Evolutionary conservation across 2,888 invertebrate genomes (phyloP).

Genomic region (Aporophyla nigra): DNA sequence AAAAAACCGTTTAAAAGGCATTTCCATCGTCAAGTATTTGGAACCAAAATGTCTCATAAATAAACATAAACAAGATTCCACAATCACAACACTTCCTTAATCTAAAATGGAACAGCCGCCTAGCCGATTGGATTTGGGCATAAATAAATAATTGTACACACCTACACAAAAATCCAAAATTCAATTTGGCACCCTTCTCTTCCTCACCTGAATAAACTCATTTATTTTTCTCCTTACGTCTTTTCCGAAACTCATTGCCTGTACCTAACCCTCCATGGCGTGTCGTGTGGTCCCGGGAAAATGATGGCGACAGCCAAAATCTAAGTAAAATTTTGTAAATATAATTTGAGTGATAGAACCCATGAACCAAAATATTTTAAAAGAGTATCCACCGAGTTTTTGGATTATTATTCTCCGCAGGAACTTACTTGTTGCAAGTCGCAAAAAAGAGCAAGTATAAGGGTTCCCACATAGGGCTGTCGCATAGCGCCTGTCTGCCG

Average conservation of each 20-base stretch:
- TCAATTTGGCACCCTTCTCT: constrained; percentile 39
- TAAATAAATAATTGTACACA: constrained; percentile 42
- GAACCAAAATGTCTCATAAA: background rate
- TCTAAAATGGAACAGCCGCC: constrained; percentile 22
- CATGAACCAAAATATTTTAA: background rate
- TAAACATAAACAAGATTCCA: background rate
- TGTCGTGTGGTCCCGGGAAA: background rate
- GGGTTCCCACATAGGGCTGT: background rate
- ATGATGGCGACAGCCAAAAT: background rate
- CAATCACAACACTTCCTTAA: constrained; percentile 16
- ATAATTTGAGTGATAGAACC: background rate
- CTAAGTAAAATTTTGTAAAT: background rate
- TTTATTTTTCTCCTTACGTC: constrained; percentile 34
- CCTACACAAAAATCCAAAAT: constrained; percentile 23
- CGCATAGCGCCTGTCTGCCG: too few species aligned
- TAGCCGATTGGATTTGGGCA: constrained; percentile 17
- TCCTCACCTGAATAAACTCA: constrained; percentile 42
- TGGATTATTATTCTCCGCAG: background rate
- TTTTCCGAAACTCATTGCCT: constrained; percentile 24
- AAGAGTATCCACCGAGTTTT: background rate
- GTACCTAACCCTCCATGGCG: background rate
- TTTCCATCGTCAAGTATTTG: background rate
- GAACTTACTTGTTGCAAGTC: background rate
- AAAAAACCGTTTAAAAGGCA: background rate
- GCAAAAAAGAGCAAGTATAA: background rate